Conservation (phyloP, 1,140 invertebrate species). For the Tigriopus japonicus region DNA sequence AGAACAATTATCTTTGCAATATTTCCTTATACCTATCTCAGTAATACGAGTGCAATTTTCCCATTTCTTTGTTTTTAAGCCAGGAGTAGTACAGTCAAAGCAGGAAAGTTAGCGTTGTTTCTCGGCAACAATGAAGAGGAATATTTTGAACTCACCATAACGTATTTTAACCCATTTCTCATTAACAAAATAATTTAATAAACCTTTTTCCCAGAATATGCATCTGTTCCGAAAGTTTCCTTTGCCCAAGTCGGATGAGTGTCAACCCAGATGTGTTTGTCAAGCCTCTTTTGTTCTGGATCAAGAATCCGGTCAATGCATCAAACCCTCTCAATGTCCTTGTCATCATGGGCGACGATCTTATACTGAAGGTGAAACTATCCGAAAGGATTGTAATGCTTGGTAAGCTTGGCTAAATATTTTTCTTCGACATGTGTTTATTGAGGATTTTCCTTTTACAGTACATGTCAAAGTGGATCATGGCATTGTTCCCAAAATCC, state of each 20-base stretch:
- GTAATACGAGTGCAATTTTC: too few species aligned
- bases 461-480: slow-evolving; percentile 28
- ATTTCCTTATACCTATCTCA: too few species aligned
- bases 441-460: slow-evolving; percentile 24
- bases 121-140: too few species aligned
- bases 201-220: slow-evolving; percentile 40
- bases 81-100: too few species aligned
- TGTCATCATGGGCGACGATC: slow-evolving; percentile 69
- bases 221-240: slow-evolving; percentile 27
- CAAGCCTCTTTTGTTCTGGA: slow-evolving; percentile 52
- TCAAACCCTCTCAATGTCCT: slow-evolving; percentile 48
- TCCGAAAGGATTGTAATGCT: slow-evolving; percentile 59
- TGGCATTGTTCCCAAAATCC: slow-evolving; percentile 26
- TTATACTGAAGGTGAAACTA: slow-evolving; percentile 50
- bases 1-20: too few species aligned
- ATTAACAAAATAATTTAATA: too few species aligned
- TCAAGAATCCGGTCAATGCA: slow-evolving; percentile 40
- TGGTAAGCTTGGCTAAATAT: slow-evolving; percentile 35
- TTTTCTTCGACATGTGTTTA: too few species aligned
- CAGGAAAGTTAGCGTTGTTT: too few species aligned
- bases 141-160: too few species aligned
- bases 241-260: slow-evolving; percentile 32
- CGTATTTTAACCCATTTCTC: too few species aligned
- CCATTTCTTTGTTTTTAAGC: too few species aligned
- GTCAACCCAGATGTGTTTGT: slow-evolving; percentile 54